phyloP scores from a whole-genome alignment of 2,888 invertebrate genomes.

The Theretra japonica region DNA sequence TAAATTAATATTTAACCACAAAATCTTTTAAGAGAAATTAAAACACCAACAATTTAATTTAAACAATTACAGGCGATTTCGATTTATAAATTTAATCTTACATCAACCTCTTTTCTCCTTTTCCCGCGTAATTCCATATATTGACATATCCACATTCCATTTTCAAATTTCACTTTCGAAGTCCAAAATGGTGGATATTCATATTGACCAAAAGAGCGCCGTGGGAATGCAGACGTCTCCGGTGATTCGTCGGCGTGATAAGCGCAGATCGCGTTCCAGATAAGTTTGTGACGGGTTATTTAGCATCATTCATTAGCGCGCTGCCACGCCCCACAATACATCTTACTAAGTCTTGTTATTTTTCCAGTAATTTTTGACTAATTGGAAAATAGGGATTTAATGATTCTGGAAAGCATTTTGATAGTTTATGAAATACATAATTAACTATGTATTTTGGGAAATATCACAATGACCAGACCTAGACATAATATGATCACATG shows the following conservation, averaged over 20 bases:
- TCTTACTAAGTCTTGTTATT: not conserved
- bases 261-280: slow-evolving; percentile 33
- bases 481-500: too few species aligned
- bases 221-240: slow-evolving; percentile 28
- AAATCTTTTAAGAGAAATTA: too few species aligned
- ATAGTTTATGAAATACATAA: too few species aligned
- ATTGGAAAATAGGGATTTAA: not conserved
- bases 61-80: not conserved
- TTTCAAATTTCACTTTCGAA: not conserved
- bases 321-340: slow-evolving; percentile 22
- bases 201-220: slow-evolving; percentile 15
- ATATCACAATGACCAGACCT: too few species aligned
- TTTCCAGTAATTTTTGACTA: not conserved
- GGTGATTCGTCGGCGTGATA: slow-evolving; percentile 34
- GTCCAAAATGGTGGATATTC: not conserved
- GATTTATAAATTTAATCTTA: not conserved
- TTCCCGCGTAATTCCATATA: not conserved
- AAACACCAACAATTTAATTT: too few species aligned
- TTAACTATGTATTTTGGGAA: too few species aligned
- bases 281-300: slow-evolving; percentile 34
- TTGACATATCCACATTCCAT: not conserved
- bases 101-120: not conserved
- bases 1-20: too few species aligned
- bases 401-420: too few species aligned
- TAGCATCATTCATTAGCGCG: slow-evolving; percentile 34